Percentiles rank a stretch among this genome's conserved stretches.
phyloP scores from a whole-genome alignment of 2,888 invertebrate species.

The Lacanobia wlatinum region DNA sequence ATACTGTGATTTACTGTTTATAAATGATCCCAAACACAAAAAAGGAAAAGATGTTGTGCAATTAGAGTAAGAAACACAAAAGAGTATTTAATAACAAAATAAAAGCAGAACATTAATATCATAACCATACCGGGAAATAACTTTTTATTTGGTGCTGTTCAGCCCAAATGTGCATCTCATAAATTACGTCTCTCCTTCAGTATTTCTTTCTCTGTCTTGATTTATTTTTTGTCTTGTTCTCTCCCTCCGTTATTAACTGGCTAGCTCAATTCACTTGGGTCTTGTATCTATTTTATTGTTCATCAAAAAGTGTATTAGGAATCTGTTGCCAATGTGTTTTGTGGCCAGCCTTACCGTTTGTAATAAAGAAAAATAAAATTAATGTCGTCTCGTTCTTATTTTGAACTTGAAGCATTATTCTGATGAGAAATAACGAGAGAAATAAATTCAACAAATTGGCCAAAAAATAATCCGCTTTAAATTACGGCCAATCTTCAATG shows the following conservation, averaged over 20 bases:
- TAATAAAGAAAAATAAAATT: conserved; percentile 31
- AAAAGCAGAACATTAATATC: conserved; percentile 75
- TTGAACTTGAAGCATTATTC: conserved; percentile 5
- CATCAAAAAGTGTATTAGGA: conserved; percentile 76
- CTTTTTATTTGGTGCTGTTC: conserved; percentile 88
- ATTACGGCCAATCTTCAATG: conserved; percentile 43
- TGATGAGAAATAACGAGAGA: conserved; percentile 19
- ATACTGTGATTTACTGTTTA: background rate
- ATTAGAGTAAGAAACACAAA: background rate
- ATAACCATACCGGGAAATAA: conserved; percentile 82
- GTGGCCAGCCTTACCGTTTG: conserved; percentile 5
- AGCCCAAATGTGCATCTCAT: conserved; percentile 90
- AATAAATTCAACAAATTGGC: conserved; percentile 18
- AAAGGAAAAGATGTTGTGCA: background rate
- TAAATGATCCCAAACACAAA: background rate
- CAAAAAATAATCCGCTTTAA: conserved; percentile 21
- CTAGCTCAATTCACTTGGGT: conserved; percentile 82
- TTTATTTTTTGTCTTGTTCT: conserved; percentile 81
- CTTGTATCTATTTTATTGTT: conserved; percentile 77
- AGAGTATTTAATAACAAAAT: conserved; percentile 48
- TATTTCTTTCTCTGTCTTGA: conserved; percentile 83
- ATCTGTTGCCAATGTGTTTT: conserved; percentile 65
- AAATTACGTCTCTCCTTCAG: conserved; percentile 87
- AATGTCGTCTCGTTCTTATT: conserved; percentile 14
- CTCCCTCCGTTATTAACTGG: conserved; percentile 81